Evolutionary conservation across 1,140 invertebrate genomes (phyloP).

Genomic region (Saccostrea glomerata): DNA sequence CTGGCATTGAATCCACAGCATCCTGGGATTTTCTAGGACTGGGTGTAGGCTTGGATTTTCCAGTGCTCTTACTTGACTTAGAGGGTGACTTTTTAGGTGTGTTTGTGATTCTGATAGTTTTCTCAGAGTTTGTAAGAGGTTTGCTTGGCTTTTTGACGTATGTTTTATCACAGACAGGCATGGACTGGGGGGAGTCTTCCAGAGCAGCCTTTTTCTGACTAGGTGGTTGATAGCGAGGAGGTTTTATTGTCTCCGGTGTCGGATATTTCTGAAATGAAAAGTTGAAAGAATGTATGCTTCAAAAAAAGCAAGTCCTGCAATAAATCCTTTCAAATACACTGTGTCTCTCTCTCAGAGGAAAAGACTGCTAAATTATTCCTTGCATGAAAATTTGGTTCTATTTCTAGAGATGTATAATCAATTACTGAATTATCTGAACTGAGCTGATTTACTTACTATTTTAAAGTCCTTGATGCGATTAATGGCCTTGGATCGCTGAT

Average conservation of each 20-base stretch:
- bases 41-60: conserved; percentile 53
- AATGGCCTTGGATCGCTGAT: background rate
- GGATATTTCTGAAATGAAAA: conserved; percentile 74
- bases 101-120: conserved; percentile 54
- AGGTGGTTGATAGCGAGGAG: conserved; percentile 71
- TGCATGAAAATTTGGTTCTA: too few relatives aligned
- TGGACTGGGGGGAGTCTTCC: conserved; percentile 24
- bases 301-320: background rate
- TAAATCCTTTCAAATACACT: too few relatives aligned
- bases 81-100: conserved; percentile 40
- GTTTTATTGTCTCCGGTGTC: conserved; percentile 73
- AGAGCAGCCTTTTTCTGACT: conserved; percentile 53
- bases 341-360: too few relatives aligned
- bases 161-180: conserved; percentile 30
- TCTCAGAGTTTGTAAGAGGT: conserved; percentile 49
- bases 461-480: conserved; percentile 17
- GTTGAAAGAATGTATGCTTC: background rate
- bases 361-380: too few relatives aligned
- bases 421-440: too few relatives aligned
- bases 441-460: background rate
- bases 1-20: conserved; percentile 55
- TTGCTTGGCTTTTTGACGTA: conserved; percentile 29
- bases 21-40: conserved; percentile 49
- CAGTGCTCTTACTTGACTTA: conserved; percentile 32
- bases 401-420: too few relatives aligned